phyloP scores from a whole-genome alignment of 2,113 vertebrate genomes.

The Arvicanthis niloticus region DNA sequence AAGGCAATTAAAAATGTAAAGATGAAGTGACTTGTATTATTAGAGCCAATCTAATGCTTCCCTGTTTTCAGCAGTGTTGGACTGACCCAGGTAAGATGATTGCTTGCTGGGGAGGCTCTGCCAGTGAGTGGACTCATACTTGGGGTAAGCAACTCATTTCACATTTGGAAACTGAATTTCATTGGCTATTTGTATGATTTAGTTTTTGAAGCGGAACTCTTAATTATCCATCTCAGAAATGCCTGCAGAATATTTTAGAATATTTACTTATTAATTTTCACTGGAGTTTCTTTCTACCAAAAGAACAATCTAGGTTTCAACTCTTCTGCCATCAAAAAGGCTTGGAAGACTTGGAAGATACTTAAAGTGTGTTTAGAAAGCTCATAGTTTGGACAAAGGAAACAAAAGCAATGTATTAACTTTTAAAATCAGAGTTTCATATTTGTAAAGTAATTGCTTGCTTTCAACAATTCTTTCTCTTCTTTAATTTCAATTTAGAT shows the following conservation, averaged over 20 bases:
- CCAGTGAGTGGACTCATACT: not conserved
- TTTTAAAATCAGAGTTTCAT: conserved; percentile 39
- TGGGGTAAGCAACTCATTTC: not conserved
- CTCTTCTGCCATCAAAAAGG: not conserved
- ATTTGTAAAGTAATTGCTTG: conserved; percentile 14
- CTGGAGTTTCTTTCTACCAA: not conserved
- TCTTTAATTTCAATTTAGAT: not conserved
- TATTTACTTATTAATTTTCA: not conserved
- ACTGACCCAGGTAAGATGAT: not conserved
- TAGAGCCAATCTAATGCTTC: not conserved
- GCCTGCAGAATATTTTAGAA: not conserved
- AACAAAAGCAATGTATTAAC: not conserved
- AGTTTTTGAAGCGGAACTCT: not conserved
- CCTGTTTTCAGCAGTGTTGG: not conserved
- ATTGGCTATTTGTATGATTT: not conserved
- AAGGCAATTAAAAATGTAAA: conserved; percentile 27
- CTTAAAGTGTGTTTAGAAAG: conserved; percentile 14
- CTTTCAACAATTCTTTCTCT: conserved; percentile 1
- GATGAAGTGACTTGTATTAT: not conserved
- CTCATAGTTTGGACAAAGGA: not conserved
- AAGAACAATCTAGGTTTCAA: not conserved
- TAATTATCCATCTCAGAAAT: conserved; percentile 22
- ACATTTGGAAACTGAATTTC: not conserved
- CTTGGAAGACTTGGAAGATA: not conserved
- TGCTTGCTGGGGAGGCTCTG: not conserved